Evolutionary conservation across 1,140 invertebrate species (phyloP).

Genomic region (Telenomus remus): DNA sequence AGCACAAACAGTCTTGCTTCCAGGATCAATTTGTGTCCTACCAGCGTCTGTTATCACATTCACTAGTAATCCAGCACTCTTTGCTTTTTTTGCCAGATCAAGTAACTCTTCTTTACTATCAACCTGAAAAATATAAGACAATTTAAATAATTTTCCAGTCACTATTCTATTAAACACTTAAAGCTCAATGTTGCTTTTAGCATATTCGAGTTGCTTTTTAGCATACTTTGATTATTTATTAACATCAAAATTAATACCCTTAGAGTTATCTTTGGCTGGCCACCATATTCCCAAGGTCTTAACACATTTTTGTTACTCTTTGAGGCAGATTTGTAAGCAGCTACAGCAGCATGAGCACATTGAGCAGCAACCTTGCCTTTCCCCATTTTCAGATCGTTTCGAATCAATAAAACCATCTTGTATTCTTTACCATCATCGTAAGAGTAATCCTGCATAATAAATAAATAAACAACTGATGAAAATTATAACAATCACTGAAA

Average conservation of each 20-base stretch:
- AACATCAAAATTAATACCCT: conserved; percentile 74
- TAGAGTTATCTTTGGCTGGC: conserved; percentile 89
- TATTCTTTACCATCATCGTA: conserved; percentile 72
- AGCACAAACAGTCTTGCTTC: conserved; percentile 90
- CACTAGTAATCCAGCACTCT: conserved; percentile 80
- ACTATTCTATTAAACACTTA: no score
- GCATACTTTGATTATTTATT: conserved; percentile 20
- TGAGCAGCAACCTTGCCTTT: conserved; percentile 96
- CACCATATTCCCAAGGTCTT: conserved; percentile 84
- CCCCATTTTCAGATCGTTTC: conserved; percentile 94
- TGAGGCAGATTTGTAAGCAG: conserved; percentile 82
- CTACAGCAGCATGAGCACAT: conserved; percentile 91
- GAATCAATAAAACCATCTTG: conserved; percentile 90
- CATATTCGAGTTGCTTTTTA: no score
- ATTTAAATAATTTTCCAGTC: background rate
- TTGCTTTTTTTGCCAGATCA: conserved; percentile 81
- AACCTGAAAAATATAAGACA: conserved; percentile 63
- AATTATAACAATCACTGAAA: no score
- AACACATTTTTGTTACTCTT: conserved; percentile 79
- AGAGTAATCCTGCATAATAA: background rate
- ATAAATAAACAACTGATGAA: background rate
- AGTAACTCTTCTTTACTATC: conserved; percentile 82
- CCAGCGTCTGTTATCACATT: conserved; percentile 91
- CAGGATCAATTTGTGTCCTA: conserved; percentile 90
- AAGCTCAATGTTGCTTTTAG: no score